phyloP scores from a whole-genome alignment of 2,888 invertebrate genomes.

The Euclidia mi region DNA sequence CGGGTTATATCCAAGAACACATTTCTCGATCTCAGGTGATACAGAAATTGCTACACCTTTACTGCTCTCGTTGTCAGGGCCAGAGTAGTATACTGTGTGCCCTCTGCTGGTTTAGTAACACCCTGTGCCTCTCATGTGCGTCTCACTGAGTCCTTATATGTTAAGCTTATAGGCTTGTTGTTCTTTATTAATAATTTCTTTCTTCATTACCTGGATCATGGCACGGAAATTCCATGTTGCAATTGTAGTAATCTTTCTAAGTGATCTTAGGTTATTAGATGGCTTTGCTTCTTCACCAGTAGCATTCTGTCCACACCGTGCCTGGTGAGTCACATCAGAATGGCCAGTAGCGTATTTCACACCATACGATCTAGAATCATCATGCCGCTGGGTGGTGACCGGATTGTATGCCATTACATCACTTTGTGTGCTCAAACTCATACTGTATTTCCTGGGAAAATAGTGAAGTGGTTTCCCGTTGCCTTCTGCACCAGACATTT shows the following conservation, averaged over 20 bases:
- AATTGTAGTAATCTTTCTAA: too few relatives aligned
- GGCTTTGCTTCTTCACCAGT: background rate
- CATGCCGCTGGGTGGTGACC: too few relatives aligned
- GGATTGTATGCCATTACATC: too few relatives aligned
- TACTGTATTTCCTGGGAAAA: background rate
- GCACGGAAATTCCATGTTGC: too few relatives aligned
- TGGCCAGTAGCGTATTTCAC: background rate
- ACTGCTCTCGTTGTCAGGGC: background rate
- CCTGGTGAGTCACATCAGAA: background rate
- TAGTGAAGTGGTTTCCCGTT: constrained; percentile 7
- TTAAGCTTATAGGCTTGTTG: too few relatives aligned
- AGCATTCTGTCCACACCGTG: background rate
- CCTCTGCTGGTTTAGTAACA: background rate
- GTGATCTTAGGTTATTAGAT: too few relatives aligned
- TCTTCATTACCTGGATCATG: too few relatives aligned
- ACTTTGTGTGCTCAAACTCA: too few relatives aligned
- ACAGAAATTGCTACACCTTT: background rate
- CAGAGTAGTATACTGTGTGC: background rate
- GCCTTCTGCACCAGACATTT: constrained; percentile 2
- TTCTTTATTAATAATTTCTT: too few relatives aligned
- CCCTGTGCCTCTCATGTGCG: background rate
- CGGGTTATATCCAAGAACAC: background rate
- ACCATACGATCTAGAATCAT: too few relatives aligned
- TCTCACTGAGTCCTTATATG: background rate
- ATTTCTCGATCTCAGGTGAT: background rate